These are phyloP conservation scores for Danionella dracula DNA, from an alignment of 2,797 vertebrate genomes.

Conservation along the genomic window DNA sequence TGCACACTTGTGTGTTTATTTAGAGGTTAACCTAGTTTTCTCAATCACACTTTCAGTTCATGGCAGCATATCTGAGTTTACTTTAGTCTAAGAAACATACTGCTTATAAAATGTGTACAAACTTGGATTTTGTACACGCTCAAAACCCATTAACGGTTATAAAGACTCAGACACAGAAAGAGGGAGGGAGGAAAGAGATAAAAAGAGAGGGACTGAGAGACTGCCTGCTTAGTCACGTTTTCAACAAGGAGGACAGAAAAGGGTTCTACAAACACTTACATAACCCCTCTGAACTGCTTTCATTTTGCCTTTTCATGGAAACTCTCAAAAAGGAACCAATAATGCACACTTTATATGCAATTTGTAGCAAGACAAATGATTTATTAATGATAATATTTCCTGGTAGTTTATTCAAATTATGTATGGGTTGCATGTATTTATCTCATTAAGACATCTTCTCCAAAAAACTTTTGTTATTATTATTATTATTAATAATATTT, in stretches of 20 bases:
- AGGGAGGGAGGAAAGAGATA: too few relatives aligned
- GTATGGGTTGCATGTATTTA: too few relatives aligned
- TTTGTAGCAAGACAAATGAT: too few relatives aligned
- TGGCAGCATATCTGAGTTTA: conserved; percentile 29
- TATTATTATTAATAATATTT: too few relatives aligned
- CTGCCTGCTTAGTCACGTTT: conserved; percentile 71
- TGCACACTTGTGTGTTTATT: conserved; percentile 17
- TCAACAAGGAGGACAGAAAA: conserved; percentile 57
- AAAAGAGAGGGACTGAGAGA: too few relatives aligned
- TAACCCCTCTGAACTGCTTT: conserved; percentile 59
- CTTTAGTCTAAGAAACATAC: conserved; percentile 9
- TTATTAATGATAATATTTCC: too few relatives aligned
- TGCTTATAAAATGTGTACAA: conserved; percentile 8
- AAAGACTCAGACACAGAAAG: conserved; percentile 10
- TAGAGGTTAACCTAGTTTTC: conserved; percentile 39
- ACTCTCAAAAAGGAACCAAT: background rate
- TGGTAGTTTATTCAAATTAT: too few relatives aligned
- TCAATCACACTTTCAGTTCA: conserved; percentile 27
- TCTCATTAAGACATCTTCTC: too few relatives aligned
- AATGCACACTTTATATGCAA: too few relatives aligned
- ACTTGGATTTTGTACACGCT: too few relatives aligned
- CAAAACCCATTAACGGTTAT: background rate
- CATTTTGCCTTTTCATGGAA: conserved; percentile 63
- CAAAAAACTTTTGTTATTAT: too few relatives aligned
- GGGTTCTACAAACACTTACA: conserved; percentile 69